Conservation (phyloP, 1,140 invertebrate species). For the Himalopsyche phryganea region DNA sequence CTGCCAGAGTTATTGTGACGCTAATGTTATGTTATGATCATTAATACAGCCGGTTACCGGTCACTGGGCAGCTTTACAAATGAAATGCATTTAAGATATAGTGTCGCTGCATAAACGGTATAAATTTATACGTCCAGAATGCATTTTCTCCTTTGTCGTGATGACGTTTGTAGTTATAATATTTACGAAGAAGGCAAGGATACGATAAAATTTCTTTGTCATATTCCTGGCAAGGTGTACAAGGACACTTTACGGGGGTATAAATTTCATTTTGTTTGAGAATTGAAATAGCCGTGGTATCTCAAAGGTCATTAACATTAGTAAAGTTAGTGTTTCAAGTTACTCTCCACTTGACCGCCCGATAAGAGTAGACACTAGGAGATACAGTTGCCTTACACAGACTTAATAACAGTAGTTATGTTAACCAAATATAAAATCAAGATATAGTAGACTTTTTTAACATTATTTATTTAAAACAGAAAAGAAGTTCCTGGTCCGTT, state of each 20-base stretch:
- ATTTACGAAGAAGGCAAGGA: not conserved
- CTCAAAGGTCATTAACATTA: too few species aligned
- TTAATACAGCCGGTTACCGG: not conserved
- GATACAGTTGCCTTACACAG: too few species aligned
- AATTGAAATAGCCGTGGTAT: not conserved
- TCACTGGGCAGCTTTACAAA: not conserved
- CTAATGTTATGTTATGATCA: constrained; percentile 18
- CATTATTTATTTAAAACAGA: too few species aligned
- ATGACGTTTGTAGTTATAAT: constrained; percentile 1
- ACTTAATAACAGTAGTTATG: too few species aligned
- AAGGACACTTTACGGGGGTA: not conserved
- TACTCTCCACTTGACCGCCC: too few species aligned
- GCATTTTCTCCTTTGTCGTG: not conserved
- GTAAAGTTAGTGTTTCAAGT: too few species aligned
- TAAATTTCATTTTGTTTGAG: constrained; percentile 1
- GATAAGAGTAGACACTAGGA: too few species aligned
- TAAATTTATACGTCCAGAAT: not conserved
- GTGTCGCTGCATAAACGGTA: not conserved
- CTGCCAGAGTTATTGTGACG: constrained; percentile 6
- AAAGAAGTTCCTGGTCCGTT: too few species aligned
- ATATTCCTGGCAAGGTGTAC: not conserved
- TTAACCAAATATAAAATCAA: too few species aligned
- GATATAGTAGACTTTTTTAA: too few species aligned
- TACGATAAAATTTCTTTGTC: constrained; percentile 12
- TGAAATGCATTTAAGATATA: constrained; percentile 18